Base-by-base conservation (phyloP, 2,797 vertebrate species). In the Enteromius trimaculatus region DNA sequence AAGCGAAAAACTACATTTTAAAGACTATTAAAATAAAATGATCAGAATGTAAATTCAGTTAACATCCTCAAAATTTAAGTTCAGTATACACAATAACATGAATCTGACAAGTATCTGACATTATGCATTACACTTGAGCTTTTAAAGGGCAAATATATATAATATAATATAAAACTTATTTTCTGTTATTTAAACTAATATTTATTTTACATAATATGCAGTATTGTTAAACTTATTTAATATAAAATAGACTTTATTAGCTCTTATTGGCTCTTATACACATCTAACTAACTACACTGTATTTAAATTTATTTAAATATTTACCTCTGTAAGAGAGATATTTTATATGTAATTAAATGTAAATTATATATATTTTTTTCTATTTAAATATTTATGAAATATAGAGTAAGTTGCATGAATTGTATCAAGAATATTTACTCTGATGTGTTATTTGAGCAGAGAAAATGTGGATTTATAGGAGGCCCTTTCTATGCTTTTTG, bases 371-470 rank as follows among this genome's bases (percentile, higher is more conserved):
- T n/a, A 37, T 37, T 37, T 37, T 37, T 37, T 37, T 7, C 34
- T 37, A 37, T 37, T 37, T 6, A 37, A 37, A 37, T 6, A 37
- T 37, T 37, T 37, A 6, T 37, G 34, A 37, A 37, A 37, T 37
- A 37, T 37, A 37, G 6, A 37, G 6, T 37, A 37, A 37, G 34
- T 37, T 37, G 34, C 70, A 34, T 17, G 26, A 9, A 21, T 26
- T 72, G 21, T 37, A 14, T 55, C 37, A 29, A 0, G 1, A 42
- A 66, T 60, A 21, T 47, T 0, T n/a, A 13, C 3, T 21, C 26
- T n/a, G n/a, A 58, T 81, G 39, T 72, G 26, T 31, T 60, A 31
- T 76, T 60, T 42, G 4, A 77, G 8, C 49, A 69, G 31, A 72
- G 39, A 2, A 1, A 39, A 44, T 53, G 7, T 34, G 21, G 19